These are phyloP conservation scores for Microcebus jonahi DNA, from an alignment of 2,113 vertebrate species.

Conservation along the genomic window DNA sequence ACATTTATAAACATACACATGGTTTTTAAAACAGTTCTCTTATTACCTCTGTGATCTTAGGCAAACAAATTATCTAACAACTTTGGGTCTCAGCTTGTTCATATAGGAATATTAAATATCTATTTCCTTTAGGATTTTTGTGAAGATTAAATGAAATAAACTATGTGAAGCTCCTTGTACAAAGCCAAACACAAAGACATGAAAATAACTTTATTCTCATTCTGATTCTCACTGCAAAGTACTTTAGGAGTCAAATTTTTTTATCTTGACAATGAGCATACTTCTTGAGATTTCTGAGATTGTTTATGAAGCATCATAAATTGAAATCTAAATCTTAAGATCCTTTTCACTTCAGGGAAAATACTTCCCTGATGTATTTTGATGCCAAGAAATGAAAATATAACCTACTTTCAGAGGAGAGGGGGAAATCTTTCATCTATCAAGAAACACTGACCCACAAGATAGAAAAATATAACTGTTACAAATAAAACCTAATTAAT, in stretches of 20 bases:
- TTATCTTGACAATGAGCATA: not conserved
- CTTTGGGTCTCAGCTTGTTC: constrained; percentile 7
- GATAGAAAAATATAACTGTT: constrained; percentile 43
- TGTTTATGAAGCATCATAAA: constrained; percentile 9
- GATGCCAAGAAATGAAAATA: constrained; percentile 24
- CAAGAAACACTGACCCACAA: not conserved
- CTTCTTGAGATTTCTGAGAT: constrained; percentile 38
- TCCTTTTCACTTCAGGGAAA: not conserved
- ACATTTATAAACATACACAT: not conserved
- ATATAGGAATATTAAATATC: constrained; percentile 11
- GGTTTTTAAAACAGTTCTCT: constrained; percentile 10
- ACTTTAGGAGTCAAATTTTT: not conserved
- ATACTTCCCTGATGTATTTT: not conserved
- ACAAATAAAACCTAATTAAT: constrained; percentile 43
- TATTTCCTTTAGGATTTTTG: not conserved
- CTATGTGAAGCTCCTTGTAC: not conserved
- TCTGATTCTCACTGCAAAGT: not conserved
- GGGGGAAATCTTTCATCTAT: not conserved
- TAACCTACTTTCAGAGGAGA: constrained; percentile 29
- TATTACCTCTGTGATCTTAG: not conserved
- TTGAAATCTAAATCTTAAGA: constrained; percentile 32
- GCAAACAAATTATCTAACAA: constrained; percentile 20
- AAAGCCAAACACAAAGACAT: not conserved
- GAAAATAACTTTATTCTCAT: constrained; percentile 32
- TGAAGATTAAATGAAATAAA: constrained; percentile 24